These are phyloP conservation scores for Plecotus auritus DNA, from an alignment of 2,113 vertebrate genomes.

Conservation along the genomic window DNA sequence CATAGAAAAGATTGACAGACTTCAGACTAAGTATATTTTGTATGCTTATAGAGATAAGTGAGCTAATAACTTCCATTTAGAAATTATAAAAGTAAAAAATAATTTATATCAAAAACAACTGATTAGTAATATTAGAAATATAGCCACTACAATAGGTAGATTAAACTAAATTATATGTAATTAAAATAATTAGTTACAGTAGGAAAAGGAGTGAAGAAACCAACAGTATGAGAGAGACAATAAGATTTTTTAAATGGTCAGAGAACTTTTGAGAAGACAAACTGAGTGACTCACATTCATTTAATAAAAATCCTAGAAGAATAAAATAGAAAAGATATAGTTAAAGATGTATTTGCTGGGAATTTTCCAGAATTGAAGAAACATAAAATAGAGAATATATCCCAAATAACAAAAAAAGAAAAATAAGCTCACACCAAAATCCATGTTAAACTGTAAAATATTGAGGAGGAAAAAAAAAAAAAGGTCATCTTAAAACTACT, in stretches of 20 bases:
- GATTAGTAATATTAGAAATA: neutral
- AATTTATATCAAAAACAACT: neutral
- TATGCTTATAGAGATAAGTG: neutral
- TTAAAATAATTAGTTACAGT: neutral
- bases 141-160: neutral
- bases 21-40: neutral
- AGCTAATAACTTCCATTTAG: neutral
- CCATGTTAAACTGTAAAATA: neutral
- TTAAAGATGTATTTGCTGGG: neutral
- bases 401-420: neutral
- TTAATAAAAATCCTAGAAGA: neutral
- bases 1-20: neutral
- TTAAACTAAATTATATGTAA: slow-evolving; percentile 2
- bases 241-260: neutral
- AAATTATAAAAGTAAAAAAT: slow-evolving; percentile 11
- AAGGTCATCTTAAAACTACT: neutral
- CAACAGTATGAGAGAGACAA: neutral
- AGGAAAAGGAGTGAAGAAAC: neutral
- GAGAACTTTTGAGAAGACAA: neutral
- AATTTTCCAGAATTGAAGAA: neutral
- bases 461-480: neutral
- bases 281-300: neutral
- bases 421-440: neutral
- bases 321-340: neutral
- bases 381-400: neutral